Conservation (phyloP, 1,140 invertebrate genomes). For the Zaprionus africanus region DNA sequence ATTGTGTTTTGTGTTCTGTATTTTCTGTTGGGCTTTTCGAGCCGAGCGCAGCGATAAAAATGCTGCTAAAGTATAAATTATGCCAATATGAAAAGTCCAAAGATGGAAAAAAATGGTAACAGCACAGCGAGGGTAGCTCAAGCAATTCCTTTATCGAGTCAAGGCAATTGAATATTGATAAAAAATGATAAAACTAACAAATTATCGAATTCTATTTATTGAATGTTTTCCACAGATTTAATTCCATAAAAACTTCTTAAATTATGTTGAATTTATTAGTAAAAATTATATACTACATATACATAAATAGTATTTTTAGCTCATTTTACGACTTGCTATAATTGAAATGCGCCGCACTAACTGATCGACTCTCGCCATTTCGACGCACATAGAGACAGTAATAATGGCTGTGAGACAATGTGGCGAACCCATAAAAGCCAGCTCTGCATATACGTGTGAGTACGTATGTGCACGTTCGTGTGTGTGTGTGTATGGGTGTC, state of each 20-base stretch:
- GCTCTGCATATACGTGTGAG: slow-evolving; percentile 19
- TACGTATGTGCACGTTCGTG: slow-evolving; percentile 24
- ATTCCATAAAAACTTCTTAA: no score
- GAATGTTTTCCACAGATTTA: no score
- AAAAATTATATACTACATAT: no score
- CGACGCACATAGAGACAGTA: slow-evolving; percentile 17
- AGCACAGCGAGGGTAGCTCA: slow-evolving; percentile 23
- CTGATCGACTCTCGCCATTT: slow-evolving; percentile 44
- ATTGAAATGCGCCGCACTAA: neutral
- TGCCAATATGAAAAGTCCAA: slow-evolving; percentile 72
- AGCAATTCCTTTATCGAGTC: neutral
- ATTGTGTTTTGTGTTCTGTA: slow-evolving; percentile 38
- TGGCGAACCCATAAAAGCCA: slow-evolving; percentile 57
- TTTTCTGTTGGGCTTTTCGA: slow-evolving; percentile 70
- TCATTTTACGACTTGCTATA: neutral
- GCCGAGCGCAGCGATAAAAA: slow-evolving; percentile 78
- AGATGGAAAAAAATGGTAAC: slow-evolving; percentile 23
- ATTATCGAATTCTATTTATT: no score
- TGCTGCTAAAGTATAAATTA: slow-evolving; percentile 82
- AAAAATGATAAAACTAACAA: no score
- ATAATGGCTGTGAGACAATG: slow-evolving; percentile 68
- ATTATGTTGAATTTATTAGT: no score
- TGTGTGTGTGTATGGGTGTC: slow-evolving; percentile 44
- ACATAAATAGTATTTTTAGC: no score
- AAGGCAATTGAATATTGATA: no score